A percentile compares a stretch with the other conserved stretches of the same genome.
Conservation (phyloP, 2,888 invertebrate genomes). For the Orthosia gracilis region DNA sequence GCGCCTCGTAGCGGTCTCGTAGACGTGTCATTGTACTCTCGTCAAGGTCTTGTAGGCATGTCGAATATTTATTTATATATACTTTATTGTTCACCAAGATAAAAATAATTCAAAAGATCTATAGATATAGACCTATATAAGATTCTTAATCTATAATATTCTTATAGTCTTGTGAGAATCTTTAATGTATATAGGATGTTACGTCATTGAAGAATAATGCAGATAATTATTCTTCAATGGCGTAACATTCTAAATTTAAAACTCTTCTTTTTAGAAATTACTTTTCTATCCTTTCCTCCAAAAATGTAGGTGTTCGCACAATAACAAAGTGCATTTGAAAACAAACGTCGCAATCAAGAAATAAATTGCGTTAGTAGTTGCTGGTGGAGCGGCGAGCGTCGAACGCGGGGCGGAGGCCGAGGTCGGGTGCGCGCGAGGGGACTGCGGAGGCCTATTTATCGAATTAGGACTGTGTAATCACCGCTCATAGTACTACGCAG, state of each 20-base stretch:
- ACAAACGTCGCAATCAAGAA: constrained; percentile 85
- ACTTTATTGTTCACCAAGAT: too few species aligned
- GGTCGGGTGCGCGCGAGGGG: constrained; percentile 57
- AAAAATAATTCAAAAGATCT: too few species aligned
- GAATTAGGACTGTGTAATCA: constrained; percentile 88
- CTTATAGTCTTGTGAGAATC: too few species aligned
- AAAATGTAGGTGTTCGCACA: constrained; percentile 34
- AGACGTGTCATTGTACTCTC: not conserved
- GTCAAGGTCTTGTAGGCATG: not conserved
- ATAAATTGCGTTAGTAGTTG: constrained; percentile 81
- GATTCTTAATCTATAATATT: too few species aligned
- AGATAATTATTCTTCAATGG: too few species aligned
- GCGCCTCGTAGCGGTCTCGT: not conserved
- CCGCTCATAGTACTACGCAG: constrained; percentile 77
- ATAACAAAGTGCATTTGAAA: constrained; percentile 66
- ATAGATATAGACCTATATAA: too few species aligned
- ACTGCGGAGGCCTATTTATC: constrained; percentile 81
- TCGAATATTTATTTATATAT: too few species aligned
- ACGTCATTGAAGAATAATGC: too few species aligned
- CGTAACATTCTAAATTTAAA: too few species aligned
- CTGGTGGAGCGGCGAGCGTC: constrained; percentile 58
- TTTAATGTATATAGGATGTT: too few species aligned
- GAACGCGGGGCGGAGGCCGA: constrained; percentile 52
- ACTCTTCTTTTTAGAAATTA: too few species aligned
- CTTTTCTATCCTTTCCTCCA: not conserved